These are phyloP conservation scores for Thinocorus orbignyianus DNA, from an alignment of 2,113 vertebrate species.

Conservation along the genomic window DNA sequence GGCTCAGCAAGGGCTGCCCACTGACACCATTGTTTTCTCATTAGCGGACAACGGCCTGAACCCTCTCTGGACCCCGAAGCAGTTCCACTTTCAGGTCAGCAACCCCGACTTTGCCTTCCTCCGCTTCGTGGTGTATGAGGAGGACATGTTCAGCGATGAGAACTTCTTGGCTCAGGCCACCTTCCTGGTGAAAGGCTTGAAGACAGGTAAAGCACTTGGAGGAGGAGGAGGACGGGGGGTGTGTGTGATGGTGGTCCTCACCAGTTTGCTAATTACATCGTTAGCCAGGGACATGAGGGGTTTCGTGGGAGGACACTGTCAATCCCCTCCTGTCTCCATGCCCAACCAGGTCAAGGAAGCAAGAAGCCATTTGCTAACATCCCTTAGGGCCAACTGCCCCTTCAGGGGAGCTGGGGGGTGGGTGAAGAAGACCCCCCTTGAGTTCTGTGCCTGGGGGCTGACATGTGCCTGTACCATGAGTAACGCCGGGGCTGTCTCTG, in stretches of 20 bases:
- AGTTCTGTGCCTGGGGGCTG: neutral
- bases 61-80: slow-evolving; percentile 89
- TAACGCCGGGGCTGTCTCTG: neutral
- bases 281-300: neutral
- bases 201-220: slow-evolving; percentile 77
- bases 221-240: accelerated
- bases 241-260: neutral
- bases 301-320: neutral
- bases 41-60: slow-evolving; percentile 96
- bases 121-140: slow-evolving; percentile 96
- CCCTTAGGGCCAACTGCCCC: neutral
- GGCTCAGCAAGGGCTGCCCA: neutral
- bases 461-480: accelerated
- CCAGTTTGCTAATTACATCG: neutral
- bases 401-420: neutral
- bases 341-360: neutral
- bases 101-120: slow-evolving; percentile 95
- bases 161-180: slow-evolving; percentile 98
- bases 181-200: slow-evolving; percentile 90
- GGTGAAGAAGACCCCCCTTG: neutral
- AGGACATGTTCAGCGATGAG: slow-evolving; percentile 98
- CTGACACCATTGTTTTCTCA: neutral
- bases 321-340: neutral
- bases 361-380: neutral
- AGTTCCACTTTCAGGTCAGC: slow-evolving; percentile 88